phyloP scores from a whole-genome alignment of 2,888 invertebrate genomes.

The Dynastes tityus region DNA sequence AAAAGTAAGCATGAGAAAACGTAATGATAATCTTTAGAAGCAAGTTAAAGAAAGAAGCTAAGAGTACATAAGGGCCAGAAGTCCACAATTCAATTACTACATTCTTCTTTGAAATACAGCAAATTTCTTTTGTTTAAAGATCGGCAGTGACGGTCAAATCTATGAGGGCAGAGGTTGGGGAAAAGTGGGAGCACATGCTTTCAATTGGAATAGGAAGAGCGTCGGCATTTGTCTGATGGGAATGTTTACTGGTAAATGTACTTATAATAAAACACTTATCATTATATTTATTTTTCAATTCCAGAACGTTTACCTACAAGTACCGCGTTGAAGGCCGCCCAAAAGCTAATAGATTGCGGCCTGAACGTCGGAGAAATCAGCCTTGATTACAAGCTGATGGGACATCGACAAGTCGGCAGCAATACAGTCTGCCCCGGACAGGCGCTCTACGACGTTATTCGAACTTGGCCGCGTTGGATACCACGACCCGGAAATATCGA shows the following conservation, averaged over 20 bases:
- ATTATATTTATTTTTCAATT: no score
- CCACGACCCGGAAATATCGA: no score
- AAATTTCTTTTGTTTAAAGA: conserved; percentile 51
- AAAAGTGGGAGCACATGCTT: conserved; percentile 75
- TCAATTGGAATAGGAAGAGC: conserved; percentile 75
- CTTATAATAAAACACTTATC: no score
- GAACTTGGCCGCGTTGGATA: conserved; percentile 67
- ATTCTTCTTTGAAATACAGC: no score
- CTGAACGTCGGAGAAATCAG: conserved; percentile 67
- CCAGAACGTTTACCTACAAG: no score
- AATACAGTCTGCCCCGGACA: conserved; percentile 71
- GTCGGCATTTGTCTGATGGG: conserved; percentile 78
- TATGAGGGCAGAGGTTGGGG: conserved; percentile 80
- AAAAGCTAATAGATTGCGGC: conserved; percentile 61
- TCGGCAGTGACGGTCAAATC: conserved; percentile 78
- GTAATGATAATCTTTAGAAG: no score
- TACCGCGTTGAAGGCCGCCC: no score
- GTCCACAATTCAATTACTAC: no score
- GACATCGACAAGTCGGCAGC: conserved; percentile 68
- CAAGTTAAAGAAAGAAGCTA: no score
- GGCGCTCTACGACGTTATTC: conserved; percentile 69
- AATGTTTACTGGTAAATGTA: no score
- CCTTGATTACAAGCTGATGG: conserved; percentile 67
- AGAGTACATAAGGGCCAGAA: no score
- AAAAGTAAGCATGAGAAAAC: no score